A percentile compares a stretch with the other conserved stretches of the same genome.
These are phyloP conservation scores for Watersipora subatra DNA, from an alignment of 1,140 invertebrate species.

Conservation along the genomic window DNA sequence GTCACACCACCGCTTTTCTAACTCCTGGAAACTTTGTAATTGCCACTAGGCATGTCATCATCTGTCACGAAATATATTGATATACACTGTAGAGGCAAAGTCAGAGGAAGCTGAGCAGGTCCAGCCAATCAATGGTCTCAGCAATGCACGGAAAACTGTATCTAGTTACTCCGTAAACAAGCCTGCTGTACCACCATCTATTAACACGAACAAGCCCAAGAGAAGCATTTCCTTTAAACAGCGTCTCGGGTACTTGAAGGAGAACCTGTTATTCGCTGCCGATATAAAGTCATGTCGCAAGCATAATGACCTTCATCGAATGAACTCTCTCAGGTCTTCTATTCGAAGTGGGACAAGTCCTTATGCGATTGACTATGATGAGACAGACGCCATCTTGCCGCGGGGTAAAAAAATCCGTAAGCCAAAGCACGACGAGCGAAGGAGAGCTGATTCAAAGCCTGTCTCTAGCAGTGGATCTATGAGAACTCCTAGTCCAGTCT, in stretches of 20 bases:
- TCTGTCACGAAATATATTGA: too few relatives aligned
- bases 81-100: too few relatives aligned
- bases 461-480: background rate
- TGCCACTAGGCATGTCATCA: too few relatives aligned
- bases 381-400: background rate
- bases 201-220: background rate
- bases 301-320: background rate
- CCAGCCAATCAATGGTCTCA: too few relatives aligned
- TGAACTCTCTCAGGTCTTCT: background rate
- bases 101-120: too few relatives aligned
- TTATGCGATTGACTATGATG: background rate
- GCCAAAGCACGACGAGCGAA: background rate
- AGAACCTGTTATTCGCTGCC: background rate
- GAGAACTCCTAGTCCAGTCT: background rate
- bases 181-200: too few relatives aligned
- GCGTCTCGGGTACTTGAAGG: background rate
- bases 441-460: background rate
- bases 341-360: background rate
- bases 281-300: background rate
- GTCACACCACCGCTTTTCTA: too few relatives aligned
- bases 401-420: background rate
- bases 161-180: too few relatives aligned
- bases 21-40: too few relatives aligned
- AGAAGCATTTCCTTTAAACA: background rate
- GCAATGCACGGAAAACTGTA: too few relatives aligned